Evolutionary conservation across 1,140 invertebrate species (phyloP), one percentile per base, ranked within the genome.

Genomic region (Dolichoris vasculosae): DNA sequence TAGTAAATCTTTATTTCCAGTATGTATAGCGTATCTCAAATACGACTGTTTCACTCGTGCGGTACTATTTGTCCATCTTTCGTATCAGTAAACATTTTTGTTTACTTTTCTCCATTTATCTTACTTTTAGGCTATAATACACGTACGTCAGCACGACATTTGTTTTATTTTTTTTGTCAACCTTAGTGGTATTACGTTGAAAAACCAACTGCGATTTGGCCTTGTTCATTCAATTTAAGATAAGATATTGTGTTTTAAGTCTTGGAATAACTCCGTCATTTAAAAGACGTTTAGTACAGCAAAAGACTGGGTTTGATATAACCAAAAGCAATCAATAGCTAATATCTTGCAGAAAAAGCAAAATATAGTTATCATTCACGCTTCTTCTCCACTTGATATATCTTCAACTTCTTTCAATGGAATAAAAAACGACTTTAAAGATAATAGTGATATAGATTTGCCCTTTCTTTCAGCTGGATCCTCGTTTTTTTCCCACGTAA

Each of bases 391-490:
- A 77, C 91, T 92, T 0, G 90, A 92, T 82, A 89, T 89, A 78
- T 94, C 92, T 38, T 95, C 95, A 1, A 91, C 91, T 89, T 96
- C 95, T 87, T 92, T 91, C 32, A 96, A 88, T 89, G 94, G 94
- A 30, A 93, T 94, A 89, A 95, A 95, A 91, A 96, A 96, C 63
- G 94, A 94, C 40, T 93, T 94, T 11, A 95, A 90, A 43, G 94
- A 92, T 87, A 93, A 94, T 11, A 94, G 86, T n/a, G 94, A 94
- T 4, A 95, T 93, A 23, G 93, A 94, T 89, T 95, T 95, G 51
- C 95, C 95, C 76, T 94, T 93, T 30, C 91, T 90, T 88, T 95
- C 95, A 0, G 90, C 89, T 26, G 93, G 92, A 85, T 94, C 94
- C 15, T 92, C 89, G 88, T 91, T 93, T 8, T 89, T 90, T 85